Evolutionary conservation across 2,113 vertebrate genomes (phyloP).

Genomic region (Marcusenius ussheri): DNA sequence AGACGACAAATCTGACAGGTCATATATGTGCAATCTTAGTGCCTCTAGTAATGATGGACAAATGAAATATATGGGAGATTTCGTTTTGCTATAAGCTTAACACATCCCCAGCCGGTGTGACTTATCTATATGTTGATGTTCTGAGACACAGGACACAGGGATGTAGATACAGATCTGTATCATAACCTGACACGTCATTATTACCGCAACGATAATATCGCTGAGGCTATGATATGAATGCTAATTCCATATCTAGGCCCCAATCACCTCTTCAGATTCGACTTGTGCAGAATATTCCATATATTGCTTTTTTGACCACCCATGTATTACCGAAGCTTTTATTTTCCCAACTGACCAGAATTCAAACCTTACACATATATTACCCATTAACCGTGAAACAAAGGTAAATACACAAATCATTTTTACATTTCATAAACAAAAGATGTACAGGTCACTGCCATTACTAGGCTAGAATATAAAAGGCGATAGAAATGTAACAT

Average conservation of each 20-base stretch:
- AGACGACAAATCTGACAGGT: not conserved
- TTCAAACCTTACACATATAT: not conserved
- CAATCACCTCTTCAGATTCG: not conserved
- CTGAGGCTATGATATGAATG: not conserved
- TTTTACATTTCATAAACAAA: not conserved
- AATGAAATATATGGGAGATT: not conserved
- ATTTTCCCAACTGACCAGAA: not conserved
- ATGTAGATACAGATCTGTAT: not conserved
- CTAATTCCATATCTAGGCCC: not conserved
- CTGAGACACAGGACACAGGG: not conserved
- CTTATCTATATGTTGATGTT: not conserved
- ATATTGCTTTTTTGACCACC: not conserved
- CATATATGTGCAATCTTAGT: not conserved
- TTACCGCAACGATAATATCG: not conserved
- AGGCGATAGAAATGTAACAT: not conserved
- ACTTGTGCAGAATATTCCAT: not conserved
- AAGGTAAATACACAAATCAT: not conserved
- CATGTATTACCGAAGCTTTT: not conserved
- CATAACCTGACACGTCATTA: not conserved
- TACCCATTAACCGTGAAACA: not conserved
- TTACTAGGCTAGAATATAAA: not conserved
- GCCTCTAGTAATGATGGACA: not conserved
- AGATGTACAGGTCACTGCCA: not conserved
- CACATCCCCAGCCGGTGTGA: not conserved
- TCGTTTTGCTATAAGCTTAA: not conserved